Evolutionary conservation across 2,888 invertebrate species (phyloP), one percentile per base, ranked within the genome.

Genomic region (Patella pellucida): DNA sequence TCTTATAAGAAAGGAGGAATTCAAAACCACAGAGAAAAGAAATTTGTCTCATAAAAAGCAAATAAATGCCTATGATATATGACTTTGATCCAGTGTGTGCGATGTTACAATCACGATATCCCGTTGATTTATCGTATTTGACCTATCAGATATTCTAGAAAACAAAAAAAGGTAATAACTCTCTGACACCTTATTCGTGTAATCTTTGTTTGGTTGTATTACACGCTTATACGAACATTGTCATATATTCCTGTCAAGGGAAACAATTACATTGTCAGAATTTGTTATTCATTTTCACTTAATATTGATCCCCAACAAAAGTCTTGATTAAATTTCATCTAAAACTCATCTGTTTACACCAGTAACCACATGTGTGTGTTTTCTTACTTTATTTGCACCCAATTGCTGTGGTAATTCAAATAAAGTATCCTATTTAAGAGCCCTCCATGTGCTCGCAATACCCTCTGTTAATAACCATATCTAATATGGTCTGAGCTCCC

Each of bases 201-300:
- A 23, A 62, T 62, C 62, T 62, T 62, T 62, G 62, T 19, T 62
- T 9, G 7, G 23, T 62, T 62, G 19, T 23, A 62, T 62, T 62
- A 62, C 62, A 62, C 62, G 62, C 19, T 62, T 14, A 23, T 9
- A 62, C 62, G 62, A 62, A 62, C 62, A 62, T 62, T 23, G 62
- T 23, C 62, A 62, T 62, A 23, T 23, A 62, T 23, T 62, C 23
- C 62, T 23, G 62, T 23, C 62, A 62, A 12, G 19, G 62, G 23
- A 62, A 12, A 62, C 23, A 62, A 62, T 62, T 62, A 62, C 62
- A 62, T 23, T 62, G 62, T 62, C 12, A 23, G 62, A 62, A 23
- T 41, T 41, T 7, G 41, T 9, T 41, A 41, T 62, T 23, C 23
- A 62, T 62, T 62, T 56, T 62, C 23, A 19, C 62, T 19, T 62